Conservation (phyloP, 2,113 vertebrate genomes). For the Toxostoma redivivum region DNA sequence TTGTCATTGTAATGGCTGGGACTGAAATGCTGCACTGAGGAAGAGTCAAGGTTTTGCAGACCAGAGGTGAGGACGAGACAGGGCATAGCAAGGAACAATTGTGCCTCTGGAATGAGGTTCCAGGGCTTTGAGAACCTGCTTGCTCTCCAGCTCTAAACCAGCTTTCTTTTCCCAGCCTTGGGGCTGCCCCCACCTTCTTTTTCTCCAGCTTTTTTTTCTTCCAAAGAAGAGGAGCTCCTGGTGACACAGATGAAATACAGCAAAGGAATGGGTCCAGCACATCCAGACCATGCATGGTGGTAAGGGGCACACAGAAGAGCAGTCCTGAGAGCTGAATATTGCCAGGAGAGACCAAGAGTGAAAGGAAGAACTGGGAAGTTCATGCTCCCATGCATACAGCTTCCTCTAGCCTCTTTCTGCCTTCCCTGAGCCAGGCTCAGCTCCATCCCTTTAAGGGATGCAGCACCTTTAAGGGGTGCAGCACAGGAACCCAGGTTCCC, state of each 20-base stretch:
- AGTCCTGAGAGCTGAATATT: neutral
- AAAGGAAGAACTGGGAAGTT: neutral
- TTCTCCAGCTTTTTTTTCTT: neutral
- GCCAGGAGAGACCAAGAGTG: neutral
- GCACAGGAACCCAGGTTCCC: neutral
- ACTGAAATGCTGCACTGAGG: conserved; percentile 58
- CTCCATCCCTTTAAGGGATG: neutral
- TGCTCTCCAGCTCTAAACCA: neutral
- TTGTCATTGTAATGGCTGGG: conserved; percentile 83
- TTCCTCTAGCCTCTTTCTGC: neutral
- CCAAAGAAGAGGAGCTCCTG: neutral
- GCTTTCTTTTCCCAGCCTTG: neutral
- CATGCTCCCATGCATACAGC: neutral
- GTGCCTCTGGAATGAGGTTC: neutral
- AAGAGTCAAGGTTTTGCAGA: neutral
- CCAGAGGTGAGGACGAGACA: neutral
- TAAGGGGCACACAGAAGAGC: neutral
- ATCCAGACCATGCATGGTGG: rapidly evolving
- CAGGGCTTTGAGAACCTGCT: neutral
- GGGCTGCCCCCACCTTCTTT: neutral
- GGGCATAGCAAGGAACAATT: neutral
- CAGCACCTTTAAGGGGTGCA: neutral
- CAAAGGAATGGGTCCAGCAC: neutral
- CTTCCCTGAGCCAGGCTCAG: rapidly evolving
- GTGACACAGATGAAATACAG: neutral